Evolutionary conservation across 1,140 invertebrate genomes (phyloP).

Genomic region (Magallana ariakensis): DNA sequence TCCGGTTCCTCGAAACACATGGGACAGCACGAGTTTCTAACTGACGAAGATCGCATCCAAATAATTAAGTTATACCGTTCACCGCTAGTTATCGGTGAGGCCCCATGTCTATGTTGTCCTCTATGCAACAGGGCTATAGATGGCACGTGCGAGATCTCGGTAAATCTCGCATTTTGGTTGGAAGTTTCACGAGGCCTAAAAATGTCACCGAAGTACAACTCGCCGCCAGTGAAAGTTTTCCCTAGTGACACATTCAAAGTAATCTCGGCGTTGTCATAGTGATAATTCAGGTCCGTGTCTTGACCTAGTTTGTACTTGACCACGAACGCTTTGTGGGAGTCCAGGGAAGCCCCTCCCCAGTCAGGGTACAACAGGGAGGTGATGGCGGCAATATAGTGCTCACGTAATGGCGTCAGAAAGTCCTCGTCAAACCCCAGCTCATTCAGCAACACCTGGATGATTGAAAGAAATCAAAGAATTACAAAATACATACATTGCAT

Average conservation of each 20-base stretch:
- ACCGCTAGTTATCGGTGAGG: conserved; percentile 76
- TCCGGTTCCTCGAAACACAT: conserved; percentile 78
- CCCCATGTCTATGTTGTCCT: conserved; percentile 79
- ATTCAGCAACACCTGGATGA: conserved; percentile 77
- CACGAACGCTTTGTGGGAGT: conserved; percentile 81
- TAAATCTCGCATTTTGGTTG: conserved; percentile 68
- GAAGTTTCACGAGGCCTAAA: conserved; percentile 46
- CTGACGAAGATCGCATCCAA: conserved; percentile 79
- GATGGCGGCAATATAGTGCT: conserved; percentile 76
- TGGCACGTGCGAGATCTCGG: conserved; percentile 59
- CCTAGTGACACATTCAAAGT: conserved; percentile 79
- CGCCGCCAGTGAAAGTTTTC: conserved; percentile 75
- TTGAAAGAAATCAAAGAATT: not conserved
- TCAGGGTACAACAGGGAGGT: conserved; percentile 77
- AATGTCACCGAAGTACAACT: conserved; percentile 79
- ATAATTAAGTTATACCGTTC: conserved; percentile 80
- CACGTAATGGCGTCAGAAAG: conserved; percentile 76
- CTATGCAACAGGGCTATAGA: conserved; percentile 74
- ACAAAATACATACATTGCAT: too few species aligned
- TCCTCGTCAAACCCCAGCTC: conserved; percentile 79
- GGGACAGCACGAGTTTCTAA: conserved; percentile 79
- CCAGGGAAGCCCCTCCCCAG: conserved; percentile 72
- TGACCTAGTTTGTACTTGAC: conserved; percentile 78
- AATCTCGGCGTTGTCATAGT: conserved; percentile 81
- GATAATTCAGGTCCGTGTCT: conserved; percentile 78